Percentiles rank a stretch among this genome's conserved stretches.
Evolutionary conservation across 2,888 invertebrate genomes (phyloP).

Genomic region (Hemaris fuciformis): DNA sequence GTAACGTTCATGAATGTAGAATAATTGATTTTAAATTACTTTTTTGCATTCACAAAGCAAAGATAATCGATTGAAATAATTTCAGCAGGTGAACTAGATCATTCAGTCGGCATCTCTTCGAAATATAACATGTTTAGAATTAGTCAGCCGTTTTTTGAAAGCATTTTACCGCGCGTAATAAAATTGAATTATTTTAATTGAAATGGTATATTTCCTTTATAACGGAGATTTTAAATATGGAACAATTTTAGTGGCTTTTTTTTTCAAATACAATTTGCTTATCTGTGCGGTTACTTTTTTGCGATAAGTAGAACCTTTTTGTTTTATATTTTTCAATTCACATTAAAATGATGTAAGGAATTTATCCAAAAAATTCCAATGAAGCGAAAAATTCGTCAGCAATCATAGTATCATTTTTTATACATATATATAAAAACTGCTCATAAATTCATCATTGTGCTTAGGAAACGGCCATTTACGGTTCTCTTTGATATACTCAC

Average conservation of each 20-base stretch:
- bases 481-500: background rate
- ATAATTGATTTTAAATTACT: slow-evolving; percentile 57
- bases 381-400: background rate
- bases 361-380: background rate
- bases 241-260: background rate
- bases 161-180: background rate
- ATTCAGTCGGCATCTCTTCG: background rate
- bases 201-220: background rate
- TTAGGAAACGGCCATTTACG: background rate
- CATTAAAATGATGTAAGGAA: background rate
- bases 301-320: too few relatives aligned
- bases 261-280: background rate
- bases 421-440: background rate
- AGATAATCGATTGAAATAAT: slow-evolving; percentile 25
- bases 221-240: background rate
- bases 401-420: background rate
- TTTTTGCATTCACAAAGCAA: slow-evolving; percentile 34
- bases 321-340: background rate
- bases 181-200: background rate
- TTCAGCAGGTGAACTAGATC: slow-evolving; percentile 13
- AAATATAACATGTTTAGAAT: background rate
- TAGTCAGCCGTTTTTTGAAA: background rate
- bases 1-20: slow-evolving; percentile 67
- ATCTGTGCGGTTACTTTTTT: background rate
- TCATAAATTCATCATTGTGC: background rate